Percentiles rank a stretch among this genome's conserved stretches.
Evolutionary conservation across 1,140 invertebrate species (phyloP).

Genomic region (Andrena cerasifolii): DNA sequence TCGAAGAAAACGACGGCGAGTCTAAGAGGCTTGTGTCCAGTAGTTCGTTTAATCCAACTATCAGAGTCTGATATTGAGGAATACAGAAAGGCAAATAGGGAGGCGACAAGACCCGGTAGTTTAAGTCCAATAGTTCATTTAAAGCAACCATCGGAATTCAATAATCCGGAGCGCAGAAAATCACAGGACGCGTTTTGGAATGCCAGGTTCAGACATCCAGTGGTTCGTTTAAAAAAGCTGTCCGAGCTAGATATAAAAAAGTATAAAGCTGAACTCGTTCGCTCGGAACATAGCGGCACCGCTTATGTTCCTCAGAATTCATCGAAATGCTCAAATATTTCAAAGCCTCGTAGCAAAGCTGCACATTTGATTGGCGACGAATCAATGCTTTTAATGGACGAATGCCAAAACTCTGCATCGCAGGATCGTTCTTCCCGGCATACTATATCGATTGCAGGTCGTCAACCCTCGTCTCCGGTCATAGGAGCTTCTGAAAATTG

Average conservation of each 20-base stretch:
- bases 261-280: neutral
- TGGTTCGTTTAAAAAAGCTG: slow-evolving; percentile 13
- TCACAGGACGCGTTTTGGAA: too few species aligned
- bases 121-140: neutral
- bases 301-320: too few species aligned
- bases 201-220: neutral
- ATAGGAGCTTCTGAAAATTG: too few species aligned
- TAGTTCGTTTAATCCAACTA: slow-evolving; percentile 2
- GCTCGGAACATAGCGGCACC: too few species aligned
- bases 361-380: slow-evolving; percentile 38
- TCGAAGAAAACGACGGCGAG: neutral
- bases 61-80: neutral
- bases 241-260: neutral
- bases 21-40: neutral
- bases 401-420: slow-evolving; percentile 38
- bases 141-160: neutral
- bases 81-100: neutral
- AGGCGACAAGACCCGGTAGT: neutral
- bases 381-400: slow-evolving; percentile 59
- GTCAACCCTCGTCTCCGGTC: too few species aligned
- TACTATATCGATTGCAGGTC: too few species aligned
- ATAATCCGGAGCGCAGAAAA: neutral
- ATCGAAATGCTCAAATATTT: too few species aligned
- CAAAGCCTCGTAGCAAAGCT: neutral
- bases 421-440: too few species aligned